Evolutionary conservation across 2,797 vertebrate genomes (phyloP), one percentile per base, ranked within the genome.

Genomic region (Sibirionetta formosa): DNA sequence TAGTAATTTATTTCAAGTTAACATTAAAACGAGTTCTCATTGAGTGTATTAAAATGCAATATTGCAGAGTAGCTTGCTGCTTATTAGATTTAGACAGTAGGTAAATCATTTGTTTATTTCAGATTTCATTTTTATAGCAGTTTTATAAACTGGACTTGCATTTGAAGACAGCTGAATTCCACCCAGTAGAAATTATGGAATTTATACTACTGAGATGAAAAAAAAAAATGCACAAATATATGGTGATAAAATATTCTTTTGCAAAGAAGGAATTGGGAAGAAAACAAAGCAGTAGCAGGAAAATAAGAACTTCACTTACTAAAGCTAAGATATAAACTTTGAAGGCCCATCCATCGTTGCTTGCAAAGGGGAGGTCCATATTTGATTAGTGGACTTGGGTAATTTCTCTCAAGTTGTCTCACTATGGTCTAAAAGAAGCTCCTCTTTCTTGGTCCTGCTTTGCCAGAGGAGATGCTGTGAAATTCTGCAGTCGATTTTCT

Each of bases 1-100:
- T 57, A 77, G 27, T 22, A n/a, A 82, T 93, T 94, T 35, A 57
- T 82, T 82, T 96, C 75, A 89, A 2, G 56, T 85, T 91, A 86
- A 60, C 31, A 64, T 26, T 81, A 69, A 87, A 81, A 83, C 5
- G 36, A 83, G 65, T 85, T 79, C 26, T 75, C 57, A 78, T 57
- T 85, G 33, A 38, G 33, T 78, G 57, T 56, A 61, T 87, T 85
- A 83, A 91, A 89, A 89, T 71, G 40, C 33, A 61, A 23, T 58
- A 46, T 42, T 61, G 50, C 38, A 69, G 29, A 48, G 27, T 68
- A 85, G 23, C 38, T 75, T 83, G 20, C 23, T 81, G 38, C 40
- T 60, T 57, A 11, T 58, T 83, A 78, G 44, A 71, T 92, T 94
- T 78, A 79, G 54, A 42, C 11, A 78, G 36, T 7, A 3, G 38